Percentiles rank a stretch among this genome's conserved stretches.
These are phyloP conservation scores for Karalla daura DNA, from an alignment of 2,797 vertebrate genomes.

Conservation along the genomic window DNA sequence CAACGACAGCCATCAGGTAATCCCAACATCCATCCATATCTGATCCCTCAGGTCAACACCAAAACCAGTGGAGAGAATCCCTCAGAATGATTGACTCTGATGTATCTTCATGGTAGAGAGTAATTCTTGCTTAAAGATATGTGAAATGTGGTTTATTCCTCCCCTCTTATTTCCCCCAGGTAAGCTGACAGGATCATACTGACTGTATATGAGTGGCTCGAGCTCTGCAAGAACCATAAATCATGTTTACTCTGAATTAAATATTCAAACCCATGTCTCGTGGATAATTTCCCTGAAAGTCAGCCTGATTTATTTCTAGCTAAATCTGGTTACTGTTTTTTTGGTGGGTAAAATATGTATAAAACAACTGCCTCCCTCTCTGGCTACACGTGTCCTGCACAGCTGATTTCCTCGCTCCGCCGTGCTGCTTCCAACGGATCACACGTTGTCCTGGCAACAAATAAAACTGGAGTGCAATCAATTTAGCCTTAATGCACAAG, in stretches of 20 bases:
- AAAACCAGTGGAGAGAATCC: background rate
- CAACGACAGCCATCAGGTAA: constrained; percentile 34
- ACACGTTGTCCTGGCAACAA: constrained; percentile 20
- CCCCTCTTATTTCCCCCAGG: no score
- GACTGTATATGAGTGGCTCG: background rate
- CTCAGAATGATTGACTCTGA: no score
- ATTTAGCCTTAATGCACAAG: constrained; percentile 14
- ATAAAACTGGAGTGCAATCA: constrained; percentile 24
- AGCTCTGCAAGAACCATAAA: background rate
- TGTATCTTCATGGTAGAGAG: background rate
- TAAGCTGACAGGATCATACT: background rate
- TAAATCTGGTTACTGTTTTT: background rate
- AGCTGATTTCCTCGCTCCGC: constrained; percentile 14
- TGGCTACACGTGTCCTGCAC: background rate
- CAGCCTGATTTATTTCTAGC: background rate
- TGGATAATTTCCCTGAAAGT: background rate
- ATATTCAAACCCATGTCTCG: background rate
- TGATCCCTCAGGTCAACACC: background rate
- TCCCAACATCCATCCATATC: constrained; percentile 17
- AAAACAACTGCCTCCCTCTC: background rate
- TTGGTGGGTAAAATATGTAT: background rate
- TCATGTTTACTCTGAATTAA: background rate
- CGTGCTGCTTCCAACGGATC: background rate
- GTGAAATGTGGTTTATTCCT: no score
- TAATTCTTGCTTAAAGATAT: no score